These are phyloP conservation scores for Ornithoptera priamus DNA, from an alignment of 2,888 invertebrate genomes.

Conservation along the genomic window DNA sequence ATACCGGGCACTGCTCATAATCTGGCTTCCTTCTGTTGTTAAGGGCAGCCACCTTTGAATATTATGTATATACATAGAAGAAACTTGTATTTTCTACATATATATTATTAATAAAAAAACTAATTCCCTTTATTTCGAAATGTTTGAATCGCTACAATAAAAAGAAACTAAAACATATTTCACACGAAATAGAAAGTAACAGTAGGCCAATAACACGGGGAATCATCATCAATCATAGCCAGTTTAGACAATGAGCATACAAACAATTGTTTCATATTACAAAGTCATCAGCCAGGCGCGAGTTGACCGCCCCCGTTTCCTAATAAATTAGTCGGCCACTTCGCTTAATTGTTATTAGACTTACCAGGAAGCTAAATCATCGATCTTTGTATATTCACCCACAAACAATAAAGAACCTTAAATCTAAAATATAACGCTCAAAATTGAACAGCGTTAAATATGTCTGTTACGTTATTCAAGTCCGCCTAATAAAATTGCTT, in stretches of 20 bases:
- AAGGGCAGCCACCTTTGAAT: no score
- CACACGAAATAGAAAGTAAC: slow-evolving; percentile 7
- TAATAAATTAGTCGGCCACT: slow-evolving; percentile 70
- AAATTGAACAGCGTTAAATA: slow-evolving; percentile 32
- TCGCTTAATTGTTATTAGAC: slow-evolving; percentile 71
- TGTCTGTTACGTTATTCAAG: slow-evolving; percentile 48
- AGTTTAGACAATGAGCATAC: slow-evolving; percentile 20
- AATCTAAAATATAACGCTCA: slow-evolving; percentile 31
- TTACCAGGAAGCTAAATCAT: slow-evolving; percentile 68
- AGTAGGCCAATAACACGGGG: slow-evolving; percentile 2
- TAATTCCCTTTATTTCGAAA: neutral
- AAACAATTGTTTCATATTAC: slow-evolving; percentile 32
- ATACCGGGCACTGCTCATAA: no score
- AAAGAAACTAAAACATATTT: neutral
- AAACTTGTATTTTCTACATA: no score
- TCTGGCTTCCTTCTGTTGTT: no score
- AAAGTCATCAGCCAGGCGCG: slow-evolving; percentile 50
- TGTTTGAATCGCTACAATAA: neutral
- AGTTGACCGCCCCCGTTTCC: slow-evolving; percentile 63
- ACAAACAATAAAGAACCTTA: slow-evolving; percentile 38
- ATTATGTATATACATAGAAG: no score
- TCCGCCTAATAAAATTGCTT: slow-evolving; percentile 58
- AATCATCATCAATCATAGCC: slow-evolving; percentile 22
- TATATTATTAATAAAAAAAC: neutral
- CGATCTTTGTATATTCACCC: slow-evolving; percentile 48